Evolutionary conservation across 2,797 vertebrate species (phyloP).

Genomic region (Sebastiscus tertius): DNA sequence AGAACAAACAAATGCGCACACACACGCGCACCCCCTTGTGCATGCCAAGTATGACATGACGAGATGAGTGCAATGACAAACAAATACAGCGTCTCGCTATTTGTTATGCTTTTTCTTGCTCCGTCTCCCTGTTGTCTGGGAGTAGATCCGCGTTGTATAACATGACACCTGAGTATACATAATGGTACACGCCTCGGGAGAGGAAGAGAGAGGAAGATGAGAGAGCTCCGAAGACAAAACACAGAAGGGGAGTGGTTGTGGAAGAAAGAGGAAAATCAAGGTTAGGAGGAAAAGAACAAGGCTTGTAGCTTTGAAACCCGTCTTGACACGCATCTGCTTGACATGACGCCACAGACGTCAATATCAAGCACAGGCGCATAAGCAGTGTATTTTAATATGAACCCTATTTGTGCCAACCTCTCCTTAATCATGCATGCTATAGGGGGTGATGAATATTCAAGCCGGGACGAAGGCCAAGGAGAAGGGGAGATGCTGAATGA

Average conservation of each 20-base stretch:
- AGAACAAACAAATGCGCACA: conserved; percentile 50
- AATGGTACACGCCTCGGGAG: conserved; percentile 42
- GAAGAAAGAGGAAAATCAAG: conserved; percentile 21
- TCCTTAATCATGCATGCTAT: conserved; percentile 64
- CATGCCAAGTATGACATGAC: conserved; percentile 48
- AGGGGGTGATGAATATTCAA: conserved; percentile 56
- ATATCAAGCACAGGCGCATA: conserved; percentile 16
- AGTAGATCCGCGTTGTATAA: conserved; percentile 38
- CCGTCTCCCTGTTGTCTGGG: conserved; percentile 20
- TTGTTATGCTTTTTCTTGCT: conserved; percentile 20
- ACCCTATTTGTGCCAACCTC: conserved; percentile 47
- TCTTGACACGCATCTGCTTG: conserved; percentile 28
- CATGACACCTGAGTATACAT: conserved; percentile 57
- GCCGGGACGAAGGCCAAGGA: conserved; percentile 29
- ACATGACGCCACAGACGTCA: conserved; percentile 21
- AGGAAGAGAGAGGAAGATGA: conserved; percentile 29
- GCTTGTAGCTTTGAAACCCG: conserved; percentile 23
- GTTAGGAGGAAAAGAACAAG: conserved; percentile 14
- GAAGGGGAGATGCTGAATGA: not conserved
- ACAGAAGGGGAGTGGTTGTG: conserved; percentile 29
- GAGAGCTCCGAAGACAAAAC: conserved; percentile 40
- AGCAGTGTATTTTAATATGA: conserved; percentile 64
- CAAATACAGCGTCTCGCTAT: conserved; percentile 37
- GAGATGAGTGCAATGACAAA: conserved; percentile 48
- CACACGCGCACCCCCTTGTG: not conserved